Evolutionary conservation across 2,113 vertebrate species (phyloP).

Genomic region (Chionomys nivalis): DNA sequence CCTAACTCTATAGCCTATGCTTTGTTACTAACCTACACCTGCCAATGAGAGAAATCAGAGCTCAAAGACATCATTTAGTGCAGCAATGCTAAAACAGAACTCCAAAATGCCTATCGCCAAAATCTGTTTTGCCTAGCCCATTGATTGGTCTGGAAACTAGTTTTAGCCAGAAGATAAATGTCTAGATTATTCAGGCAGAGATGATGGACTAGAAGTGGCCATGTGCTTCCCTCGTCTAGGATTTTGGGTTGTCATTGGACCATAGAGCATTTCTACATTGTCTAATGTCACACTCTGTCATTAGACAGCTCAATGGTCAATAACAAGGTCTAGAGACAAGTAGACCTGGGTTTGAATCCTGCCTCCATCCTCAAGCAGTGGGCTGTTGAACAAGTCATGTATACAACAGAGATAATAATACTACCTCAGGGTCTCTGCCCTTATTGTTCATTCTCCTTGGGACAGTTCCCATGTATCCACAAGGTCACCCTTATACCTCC

Average conservation of each 20-base stretch:
- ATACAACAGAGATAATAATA: conserved; percentile 36
- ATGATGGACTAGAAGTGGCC: neutral
- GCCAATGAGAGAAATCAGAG: neutral
- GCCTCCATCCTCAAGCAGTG: neutral
- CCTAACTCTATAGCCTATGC: neutral
- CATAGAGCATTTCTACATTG: neutral
- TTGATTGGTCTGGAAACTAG: neutral
- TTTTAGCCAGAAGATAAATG: neutral
- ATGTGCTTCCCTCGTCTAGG: neutral
- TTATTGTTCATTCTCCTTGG: conserved; percentile 8
- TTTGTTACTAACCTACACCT: neutral
- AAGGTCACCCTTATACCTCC: neutral
- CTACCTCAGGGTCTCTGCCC: conserved; percentile 70
- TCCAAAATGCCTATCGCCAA: neutral
- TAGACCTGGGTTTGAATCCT: conserved; percentile 18
- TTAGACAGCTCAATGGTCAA: neutral
- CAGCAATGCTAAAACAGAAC: neutral
- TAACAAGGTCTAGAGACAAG: neutral
- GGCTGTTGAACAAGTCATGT: neutral
- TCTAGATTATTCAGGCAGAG: neutral
- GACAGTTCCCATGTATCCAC: neutral
- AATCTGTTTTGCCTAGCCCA: neutral
- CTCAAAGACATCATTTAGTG: neutral
- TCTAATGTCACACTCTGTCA: neutral
- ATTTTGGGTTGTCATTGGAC: neutral